A percentile compares a stretch with the other conserved stretches of the same genome.
phyloP scores from a whole-genome alignment of 2,888 invertebrate species.

The Calliscelio sp. region DNA sequence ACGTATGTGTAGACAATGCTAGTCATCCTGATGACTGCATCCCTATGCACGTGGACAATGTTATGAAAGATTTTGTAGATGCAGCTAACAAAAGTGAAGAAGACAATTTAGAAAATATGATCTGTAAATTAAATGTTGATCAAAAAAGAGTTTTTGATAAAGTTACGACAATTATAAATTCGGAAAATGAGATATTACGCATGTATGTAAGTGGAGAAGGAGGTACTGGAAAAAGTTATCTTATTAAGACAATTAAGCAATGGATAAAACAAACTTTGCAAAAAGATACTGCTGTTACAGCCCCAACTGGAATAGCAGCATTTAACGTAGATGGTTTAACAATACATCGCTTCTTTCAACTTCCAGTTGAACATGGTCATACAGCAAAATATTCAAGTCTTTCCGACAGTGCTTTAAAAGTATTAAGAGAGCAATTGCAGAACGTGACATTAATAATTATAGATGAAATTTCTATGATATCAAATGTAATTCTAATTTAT shows the following conservation, averaged over 20 bases:
- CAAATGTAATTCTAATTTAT: conserved; percentile 76
- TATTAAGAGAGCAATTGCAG: conserved; percentile 74
- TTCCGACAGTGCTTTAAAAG: conserved; percentile 76
- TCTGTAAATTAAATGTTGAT: too few relatives aligned
- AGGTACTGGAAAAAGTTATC: too few relatives aligned
- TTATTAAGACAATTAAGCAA: neutral
- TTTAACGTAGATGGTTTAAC: too few relatives aligned
- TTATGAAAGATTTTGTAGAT: too few relatives aligned
- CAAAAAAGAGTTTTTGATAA: too few relatives aligned
- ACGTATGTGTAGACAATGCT: too few relatives aligned
- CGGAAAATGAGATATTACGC: neutral
- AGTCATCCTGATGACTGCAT: neutral
- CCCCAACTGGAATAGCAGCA: conserved; percentile 81
- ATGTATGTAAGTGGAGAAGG: too few relatives aligned
- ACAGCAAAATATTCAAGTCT: conserved; percentile 78
- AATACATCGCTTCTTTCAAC: conserved; percentile 79
- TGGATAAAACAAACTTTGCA: conserved; percentile 74
- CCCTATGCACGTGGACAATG: neutral
- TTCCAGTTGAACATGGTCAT: conserved; percentile 79
- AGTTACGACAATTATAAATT: neutral
- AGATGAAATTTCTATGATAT: conserved; percentile 75
- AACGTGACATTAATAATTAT: conserved; percentile 79
- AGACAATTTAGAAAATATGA: too few relatives aligned
- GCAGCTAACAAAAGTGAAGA: too few relatives aligned
- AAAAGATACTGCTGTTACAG: conserved; percentile 78